Evolutionary conservation across 1,140 invertebrate genomes (phyloP).

Genomic region (Halictus rubicundus): DNA sequence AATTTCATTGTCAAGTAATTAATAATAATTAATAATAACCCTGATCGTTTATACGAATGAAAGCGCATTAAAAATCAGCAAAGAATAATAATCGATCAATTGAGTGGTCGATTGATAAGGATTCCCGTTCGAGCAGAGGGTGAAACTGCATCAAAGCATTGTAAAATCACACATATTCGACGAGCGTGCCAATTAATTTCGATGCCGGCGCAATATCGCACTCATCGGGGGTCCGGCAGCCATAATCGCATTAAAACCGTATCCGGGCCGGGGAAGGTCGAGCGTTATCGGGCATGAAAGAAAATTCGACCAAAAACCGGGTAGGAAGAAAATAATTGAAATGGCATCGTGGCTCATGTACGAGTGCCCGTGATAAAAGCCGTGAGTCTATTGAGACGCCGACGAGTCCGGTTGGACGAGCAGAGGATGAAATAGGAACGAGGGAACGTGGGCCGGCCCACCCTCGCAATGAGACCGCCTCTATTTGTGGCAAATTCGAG

Average conservation of each 20-base stretch:
- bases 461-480: neutral
- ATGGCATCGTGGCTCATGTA: neutral
- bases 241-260: slow-evolving; percentile 18
- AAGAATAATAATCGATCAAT: no score
- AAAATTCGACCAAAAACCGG: slow-evolving; percentile 1
- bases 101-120: no score
- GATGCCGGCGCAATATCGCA: neutral
- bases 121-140: no score
- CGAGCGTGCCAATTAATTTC: neutral
- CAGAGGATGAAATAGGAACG: neutral
- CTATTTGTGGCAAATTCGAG: neutral
- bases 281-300: slow-evolving; percentile 3
- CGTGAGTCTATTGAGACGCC: neutral
- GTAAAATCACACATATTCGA: neutral
- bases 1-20: no score
- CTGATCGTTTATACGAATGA: no score
- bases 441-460: neutral
- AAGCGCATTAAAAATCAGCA: no score
- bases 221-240: neutral
- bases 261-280: neutral
- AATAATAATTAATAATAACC: no score
- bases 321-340: slow-evolving; percentile 21
- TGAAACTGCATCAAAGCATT: no score
- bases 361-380: neutral
- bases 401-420: neutral